Evolutionary conservation across 2,888 invertebrate genomes (phyloP), one percentile per base, ranked within the genome.

Genomic region (Geophilus truncorum): DNA sequence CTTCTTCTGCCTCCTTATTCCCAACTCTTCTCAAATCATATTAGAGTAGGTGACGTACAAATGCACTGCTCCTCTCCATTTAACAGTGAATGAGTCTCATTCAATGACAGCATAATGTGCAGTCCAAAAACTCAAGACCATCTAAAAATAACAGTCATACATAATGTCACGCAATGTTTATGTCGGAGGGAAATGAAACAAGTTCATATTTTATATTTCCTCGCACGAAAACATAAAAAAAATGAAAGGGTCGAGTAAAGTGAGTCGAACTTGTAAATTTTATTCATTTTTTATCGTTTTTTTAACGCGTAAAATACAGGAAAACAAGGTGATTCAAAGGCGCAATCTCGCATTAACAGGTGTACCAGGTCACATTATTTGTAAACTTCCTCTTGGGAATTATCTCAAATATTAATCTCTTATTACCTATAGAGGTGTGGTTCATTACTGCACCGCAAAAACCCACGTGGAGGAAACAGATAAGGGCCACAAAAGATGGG

Each of bases 361-460:
- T 62, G 23, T 23, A 62, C 57, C 21, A n/a, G 57, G 57, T 62
- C 57, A 62, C 21, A 62, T 10, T 21, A 23, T 21, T 62, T 62
- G 57, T 62, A 62, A 62, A 62, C 57, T 62, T 62, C 57, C 57
- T 62, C 57, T 62, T 62, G 18, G 1, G 57, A 62, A 62, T 62
- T 62, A 62, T 62, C 57, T 62, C 18, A 62, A 40, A 62, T 62
- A 62, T 62, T 62, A 62, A 62, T 62, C 57, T 62, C 57, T 62
- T 62, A 62, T 62, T 62, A 62, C 57, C 57, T 62, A 62, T 62
- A 62, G 57, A 62, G 57, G 57, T 62, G 57, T 62, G 57, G 40
- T n/a, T 21, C 57, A 62, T 62, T 62, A 62, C 57, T 21, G n/a
- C n/a, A n/a, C n/a, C n/a, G n/a, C 21, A 21, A 62, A 62, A 62